phyloP scores from a whole-genome alignment of 2,888 invertebrate species.

The Ormyrus labotus region DNA sequence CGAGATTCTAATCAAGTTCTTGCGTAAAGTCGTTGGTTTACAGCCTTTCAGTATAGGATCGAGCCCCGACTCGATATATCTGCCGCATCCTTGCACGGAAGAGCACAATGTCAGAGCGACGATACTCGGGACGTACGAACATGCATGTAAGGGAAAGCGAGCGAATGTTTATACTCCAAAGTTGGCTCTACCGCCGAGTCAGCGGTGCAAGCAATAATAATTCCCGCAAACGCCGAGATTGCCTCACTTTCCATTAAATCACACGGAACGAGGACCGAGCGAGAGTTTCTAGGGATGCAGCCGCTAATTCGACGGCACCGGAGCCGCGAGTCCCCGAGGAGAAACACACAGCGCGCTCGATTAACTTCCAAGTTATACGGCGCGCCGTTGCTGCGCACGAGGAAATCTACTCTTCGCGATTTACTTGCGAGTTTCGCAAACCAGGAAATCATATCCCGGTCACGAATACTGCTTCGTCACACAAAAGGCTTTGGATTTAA shows the following conservation, averaged over 20 bases:
- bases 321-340: constrained; percentile 52
- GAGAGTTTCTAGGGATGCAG: constrained; percentile 43
- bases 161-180: constrained; percentile 17
- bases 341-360: constrained; percentile 64
- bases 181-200: background rate
- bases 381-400: background rate
- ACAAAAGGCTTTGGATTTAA: background rate
- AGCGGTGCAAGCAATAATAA: constrained; percentile 60
- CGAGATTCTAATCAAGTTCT: too few relatives aligned
- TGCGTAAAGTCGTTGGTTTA: too few relatives aligned
- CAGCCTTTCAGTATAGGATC: too few relatives aligned
- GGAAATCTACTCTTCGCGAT: constrained; percentile 48
- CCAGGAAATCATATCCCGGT: constrained; percentile 30
- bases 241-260: constrained; percentile 69
- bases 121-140: background rate
- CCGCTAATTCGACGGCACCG: constrained; percentile 59
- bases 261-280: constrained; percentile 55
- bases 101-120: background rate
- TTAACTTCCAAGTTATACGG: constrained; percentile 61
- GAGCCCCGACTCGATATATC: too few relatives aligned
- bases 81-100: background rate
- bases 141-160: background rate
- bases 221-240: constrained; percentile 66
- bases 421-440: constrained; percentile 36
- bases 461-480: background rate